A percentile compares a stretch with the other conserved stretches of the same genome.
Conservation (phyloP, 2,888 invertebrate genomes). For the Ypsolopha sequella region DNA sequence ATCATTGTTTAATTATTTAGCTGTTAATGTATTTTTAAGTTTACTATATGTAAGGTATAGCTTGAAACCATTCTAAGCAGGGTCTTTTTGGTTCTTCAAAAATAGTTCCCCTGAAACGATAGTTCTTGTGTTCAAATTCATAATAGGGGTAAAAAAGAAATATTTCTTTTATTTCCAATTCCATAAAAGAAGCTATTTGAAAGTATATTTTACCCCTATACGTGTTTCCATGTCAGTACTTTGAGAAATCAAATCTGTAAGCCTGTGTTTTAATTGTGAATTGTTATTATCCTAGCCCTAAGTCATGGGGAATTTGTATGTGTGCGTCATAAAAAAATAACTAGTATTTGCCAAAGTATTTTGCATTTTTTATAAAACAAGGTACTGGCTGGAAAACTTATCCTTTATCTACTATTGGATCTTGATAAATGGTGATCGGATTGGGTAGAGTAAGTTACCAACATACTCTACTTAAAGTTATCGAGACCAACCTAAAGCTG, state of each 20-base stretch:
- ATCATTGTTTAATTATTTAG: not conserved
- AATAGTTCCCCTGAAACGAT: slow-evolving; percentile 13
- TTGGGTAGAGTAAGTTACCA: too few relatives aligned
- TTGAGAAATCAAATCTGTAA: slow-evolving; percentile 4
- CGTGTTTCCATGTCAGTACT: slow-evolving; percentile 41
- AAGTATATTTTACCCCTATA: slow-evolving; percentile 16
- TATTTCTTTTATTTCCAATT: slow-evolving; percentile 46
- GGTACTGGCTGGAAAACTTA: slow-evolving; percentile 45
- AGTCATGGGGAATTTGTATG: too few relatives aligned
- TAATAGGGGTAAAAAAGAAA: slow-evolving; percentile 27
- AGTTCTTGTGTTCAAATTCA: slow-evolving; percentile 27
- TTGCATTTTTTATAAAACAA: slow-evolving; percentile 50
- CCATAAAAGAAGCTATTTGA: slow-evolving; percentile 40
- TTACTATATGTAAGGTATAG: not conserved
- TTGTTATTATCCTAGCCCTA: too few relatives aligned
- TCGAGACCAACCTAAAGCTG: too few relatives aligned
- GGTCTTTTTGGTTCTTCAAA: slow-evolving; percentile 54
- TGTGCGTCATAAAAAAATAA: too few relatives aligned
- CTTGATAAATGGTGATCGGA: too few relatives aligned
- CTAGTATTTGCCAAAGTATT: slow-evolving; percentile 51
- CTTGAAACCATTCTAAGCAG: slow-evolving; percentile 26
- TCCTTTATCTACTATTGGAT: slow-evolving; percentile 43
- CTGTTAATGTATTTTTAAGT: not conserved
- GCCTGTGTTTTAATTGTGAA: not conserved
- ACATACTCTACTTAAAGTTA: too few relatives aligned